A percentile compares a stretch with the other conserved stretches of the same genome.
Conservation (phyloP, 2,797 vertebrate genomes). For the Acropternis orthonyx region DNA sequence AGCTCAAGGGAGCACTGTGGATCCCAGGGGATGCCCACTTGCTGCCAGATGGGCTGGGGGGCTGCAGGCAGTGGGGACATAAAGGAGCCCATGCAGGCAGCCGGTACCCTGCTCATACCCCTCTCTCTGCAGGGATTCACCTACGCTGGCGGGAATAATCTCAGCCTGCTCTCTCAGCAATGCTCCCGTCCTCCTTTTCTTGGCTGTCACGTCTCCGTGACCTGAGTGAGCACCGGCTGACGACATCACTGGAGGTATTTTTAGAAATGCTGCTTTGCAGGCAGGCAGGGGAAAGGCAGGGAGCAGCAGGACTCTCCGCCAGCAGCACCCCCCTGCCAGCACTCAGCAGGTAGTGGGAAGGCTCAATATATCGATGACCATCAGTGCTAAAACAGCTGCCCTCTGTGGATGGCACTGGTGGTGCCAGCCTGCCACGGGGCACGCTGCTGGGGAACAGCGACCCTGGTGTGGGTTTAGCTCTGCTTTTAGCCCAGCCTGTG, state of each 20-base stretch:
- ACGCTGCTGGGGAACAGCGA: accelerated
- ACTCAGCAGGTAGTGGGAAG: neutral
- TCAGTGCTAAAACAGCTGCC: neutral
- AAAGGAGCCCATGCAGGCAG: accelerated
- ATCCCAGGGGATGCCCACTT: neutral
- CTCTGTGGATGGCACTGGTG: accelerated
- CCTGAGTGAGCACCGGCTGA: neutral
- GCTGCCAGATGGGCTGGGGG: neutral
- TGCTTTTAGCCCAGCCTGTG: neutral
- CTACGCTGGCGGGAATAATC: accelerated
- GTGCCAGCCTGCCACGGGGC: neutral
- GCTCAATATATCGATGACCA: neutral
- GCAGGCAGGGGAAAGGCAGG: neutral
- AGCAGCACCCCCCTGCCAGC: neutral
- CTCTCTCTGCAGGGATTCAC: neutral
- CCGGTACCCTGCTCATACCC: accelerated
- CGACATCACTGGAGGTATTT: conserved; percentile 9
- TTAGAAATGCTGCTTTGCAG: conserved; percentile 15
- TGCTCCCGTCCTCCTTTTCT: neutral
- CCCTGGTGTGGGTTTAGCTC: accelerated
- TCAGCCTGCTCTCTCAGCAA: neutral
- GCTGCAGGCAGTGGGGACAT: neutral
- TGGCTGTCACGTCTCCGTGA: neutral
- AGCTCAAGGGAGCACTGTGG: neutral
- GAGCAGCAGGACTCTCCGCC: neutral